A percentile compares a stretch with the other conserved stretches of the same genome.
phyloP scores from a whole-genome alignment of 1,140 invertebrate species.

The Cylas formicarius region DNA sequence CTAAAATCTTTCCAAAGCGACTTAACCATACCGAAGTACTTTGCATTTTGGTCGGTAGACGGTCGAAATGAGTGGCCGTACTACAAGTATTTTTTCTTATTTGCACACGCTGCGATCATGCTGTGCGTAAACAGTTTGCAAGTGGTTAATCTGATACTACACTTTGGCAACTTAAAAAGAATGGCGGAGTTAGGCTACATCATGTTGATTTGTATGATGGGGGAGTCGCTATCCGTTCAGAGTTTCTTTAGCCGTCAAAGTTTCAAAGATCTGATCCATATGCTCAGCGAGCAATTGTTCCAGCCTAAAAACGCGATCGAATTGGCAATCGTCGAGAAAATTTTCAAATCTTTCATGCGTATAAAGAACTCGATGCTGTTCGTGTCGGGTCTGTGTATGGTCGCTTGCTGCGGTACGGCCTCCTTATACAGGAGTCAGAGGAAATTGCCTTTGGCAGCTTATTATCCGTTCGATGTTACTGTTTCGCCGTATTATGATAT shows the following conservation, averaged over 20 bases:
- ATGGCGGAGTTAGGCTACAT: slow-evolving; percentile 4
- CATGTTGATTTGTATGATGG: slow-evolving; percentile 1
- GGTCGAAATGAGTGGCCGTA: too few species aligned
- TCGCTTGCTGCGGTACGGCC: not conserved
- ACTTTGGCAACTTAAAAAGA: not conserved
- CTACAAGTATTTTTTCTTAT: too few species aligned
- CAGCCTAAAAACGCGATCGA: slow-evolving; percentile 2
- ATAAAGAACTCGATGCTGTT: not conserved
- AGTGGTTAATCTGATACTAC: too few species aligned
- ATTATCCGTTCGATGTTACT: slow-evolving; percentile 10
- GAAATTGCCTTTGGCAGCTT: slow-evolving; percentile 5
- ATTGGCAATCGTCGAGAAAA: not conserved
- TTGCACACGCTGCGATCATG: too few species aligned
- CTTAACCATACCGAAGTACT: too few species aligned
- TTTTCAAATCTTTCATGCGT: not conserved
- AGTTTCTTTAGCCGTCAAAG: not conserved
- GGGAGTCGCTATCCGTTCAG: not conserved
- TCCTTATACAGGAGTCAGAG: slow-evolving; percentile 2
- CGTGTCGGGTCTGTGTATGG: not conserved
- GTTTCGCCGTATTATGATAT: not conserved
- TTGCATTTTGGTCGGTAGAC: too few species aligned
- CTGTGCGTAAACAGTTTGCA: too few species aligned
- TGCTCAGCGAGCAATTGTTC: not conserved
- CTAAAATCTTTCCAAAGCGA: too few species aligned
- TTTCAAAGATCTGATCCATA: not conserved